Evolutionary conservation across 2,888 invertebrate genomes (phyloP), one percentile per base, ranked within the genome.

Genomic region (Papilio gigon): DNA sequence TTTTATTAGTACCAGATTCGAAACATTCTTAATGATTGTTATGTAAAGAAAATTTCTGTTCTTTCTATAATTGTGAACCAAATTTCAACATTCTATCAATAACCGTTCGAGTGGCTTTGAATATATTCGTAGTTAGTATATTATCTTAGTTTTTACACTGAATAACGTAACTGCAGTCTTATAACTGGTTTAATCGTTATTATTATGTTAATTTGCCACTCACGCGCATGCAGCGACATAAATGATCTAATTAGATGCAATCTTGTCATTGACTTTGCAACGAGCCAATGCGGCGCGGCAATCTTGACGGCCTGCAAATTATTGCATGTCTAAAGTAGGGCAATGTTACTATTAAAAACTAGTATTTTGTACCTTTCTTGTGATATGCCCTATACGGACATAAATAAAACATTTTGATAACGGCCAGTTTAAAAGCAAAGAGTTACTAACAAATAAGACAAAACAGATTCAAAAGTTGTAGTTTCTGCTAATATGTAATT

Each of bases 181-280:
- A 37, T 37, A 59, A 64, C n/a, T 37, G 20, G 64, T 65, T 56
- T 33, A 65, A 40, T 30, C 20, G 50, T 22, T 37, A 35, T 35
- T 20, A 22, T 60, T 33, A 17, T 53, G 56, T 27, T 62, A 67
- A 67, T 42, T 44, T 56, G 62, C 56, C 53, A 62, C 53, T 42
- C 50, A n/a, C 50, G 61, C 30, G 33, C 30, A 33, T 25, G 27
- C 50, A 37, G 50, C 27, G 50, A 53, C 50, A 40, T 44, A 22
- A 61, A 50, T 61, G 53, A 61, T 25, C 20, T 67, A 67, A 67
- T 67, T 42, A 37, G 37, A 50, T 53, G 50, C 61, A n/a, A 66
- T 50, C 37, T 56, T 65, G 56, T 37, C 53, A 40, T 65, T 65
- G 65, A 65, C 22, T 63, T 63, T 33, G 62, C 14, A 12, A 63